Percentiles rank a stretch among this genome's conserved stretches.
Evolutionary conservation across 2,797 vertebrate species (phyloP).

Genomic region (Helicolenus hilgendorfi): DNA sequence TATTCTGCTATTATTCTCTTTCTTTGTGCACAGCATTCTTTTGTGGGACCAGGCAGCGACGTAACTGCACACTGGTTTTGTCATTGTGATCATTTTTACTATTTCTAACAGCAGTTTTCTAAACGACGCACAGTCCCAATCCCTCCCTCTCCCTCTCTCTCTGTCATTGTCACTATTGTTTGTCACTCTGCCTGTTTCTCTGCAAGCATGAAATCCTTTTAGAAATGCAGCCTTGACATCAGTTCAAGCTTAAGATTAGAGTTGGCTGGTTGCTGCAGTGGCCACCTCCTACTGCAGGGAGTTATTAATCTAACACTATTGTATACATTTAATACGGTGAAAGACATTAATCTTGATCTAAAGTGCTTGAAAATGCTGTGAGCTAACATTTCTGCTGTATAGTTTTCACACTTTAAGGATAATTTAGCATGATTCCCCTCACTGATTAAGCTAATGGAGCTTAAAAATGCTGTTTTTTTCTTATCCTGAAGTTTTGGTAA

Average conservation of each 20-base stretch:
- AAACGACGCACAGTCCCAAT: constrained; percentile 30
- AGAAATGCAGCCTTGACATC: constrained; percentile 60
- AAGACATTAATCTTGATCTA: constrained; percentile 29
- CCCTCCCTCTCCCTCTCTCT: constrained; percentile 23
- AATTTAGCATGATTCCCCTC: not conserved
- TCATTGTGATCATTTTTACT: constrained; percentile 37
- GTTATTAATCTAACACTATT: constrained; percentile 32
- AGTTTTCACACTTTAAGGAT: not conserved
- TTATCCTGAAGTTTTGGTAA: not conserved
- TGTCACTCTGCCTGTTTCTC: constrained; percentile 34
- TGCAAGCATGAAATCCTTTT: constrained; percentile 75
- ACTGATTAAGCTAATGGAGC: constrained; percentile 26
- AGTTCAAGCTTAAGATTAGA: constrained; percentile 53
- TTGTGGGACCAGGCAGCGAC: constrained; percentile 9
- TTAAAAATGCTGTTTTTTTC: not conserved
- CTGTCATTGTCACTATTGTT: constrained; percentile 65
- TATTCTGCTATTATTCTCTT: constrained; percentile 25
- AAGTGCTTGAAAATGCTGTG: constrained; percentile 3
- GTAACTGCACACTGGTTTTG: constrained; percentile 8
- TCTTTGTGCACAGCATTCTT: constrained; percentile 17
- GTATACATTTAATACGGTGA: constrained; percentile 19
- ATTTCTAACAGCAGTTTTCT: constrained; percentile 34
- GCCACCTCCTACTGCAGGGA: constrained; percentile 5
- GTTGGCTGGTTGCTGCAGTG: constrained; percentile 24
- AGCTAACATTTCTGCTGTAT: not conserved